Percentiles rank a stretch among this genome's conserved stretches.
These are phyloP conservation scores for Uria lomvia DNA, from an alignment of 2,113 vertebrate species.

Conservation along the genomic window DNA sequence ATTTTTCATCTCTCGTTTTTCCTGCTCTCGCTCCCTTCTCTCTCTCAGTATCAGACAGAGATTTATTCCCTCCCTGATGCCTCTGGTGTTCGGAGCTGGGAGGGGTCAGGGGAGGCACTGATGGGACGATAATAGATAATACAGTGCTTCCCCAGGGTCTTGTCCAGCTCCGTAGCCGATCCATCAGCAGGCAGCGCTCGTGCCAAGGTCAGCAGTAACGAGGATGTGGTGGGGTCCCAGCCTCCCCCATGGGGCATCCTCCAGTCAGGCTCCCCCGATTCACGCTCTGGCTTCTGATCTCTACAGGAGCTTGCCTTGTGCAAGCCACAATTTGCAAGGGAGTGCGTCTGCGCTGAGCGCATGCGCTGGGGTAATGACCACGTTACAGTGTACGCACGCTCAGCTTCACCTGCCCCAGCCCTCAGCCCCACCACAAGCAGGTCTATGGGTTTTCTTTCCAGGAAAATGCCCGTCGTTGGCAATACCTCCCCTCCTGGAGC, in stretches of 20 bases:
- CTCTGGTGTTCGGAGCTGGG: conserved; percentile 75
- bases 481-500: not conserved
- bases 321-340: not conserved
- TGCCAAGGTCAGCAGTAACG: conserved; percentile 98
- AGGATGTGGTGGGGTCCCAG: conserved; percentile 84
- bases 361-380: not conserved
- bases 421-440: not conserved
- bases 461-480: not conserved
- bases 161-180: conserved; percentile 87
- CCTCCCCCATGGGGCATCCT: conserved; percentile 58
- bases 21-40: conserved; percentile 47
- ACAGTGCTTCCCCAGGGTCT: conserved; percentile 84
- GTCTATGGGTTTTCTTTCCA: not conserved
- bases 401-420: not conserved
- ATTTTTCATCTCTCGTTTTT: conserved; percentile 73
- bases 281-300: not conserved
- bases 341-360: fast-evolving
- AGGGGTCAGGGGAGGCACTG: conserved; percentile 77
- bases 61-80: conserved; percentile 91
- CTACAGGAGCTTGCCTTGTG: conserved; percentile 8
- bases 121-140: conserved; percentile 94
- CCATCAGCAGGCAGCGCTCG: conserved; percentile 87
- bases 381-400: fast-evolving
- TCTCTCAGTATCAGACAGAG: conserved; percentile 82
- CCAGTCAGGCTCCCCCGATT: not conserved